These are phyloP conservation scores for Dilophus febrilis DNA, from an alignment of 2,888 invertebrate genomes.

Conservation along the genomic window DNA sequence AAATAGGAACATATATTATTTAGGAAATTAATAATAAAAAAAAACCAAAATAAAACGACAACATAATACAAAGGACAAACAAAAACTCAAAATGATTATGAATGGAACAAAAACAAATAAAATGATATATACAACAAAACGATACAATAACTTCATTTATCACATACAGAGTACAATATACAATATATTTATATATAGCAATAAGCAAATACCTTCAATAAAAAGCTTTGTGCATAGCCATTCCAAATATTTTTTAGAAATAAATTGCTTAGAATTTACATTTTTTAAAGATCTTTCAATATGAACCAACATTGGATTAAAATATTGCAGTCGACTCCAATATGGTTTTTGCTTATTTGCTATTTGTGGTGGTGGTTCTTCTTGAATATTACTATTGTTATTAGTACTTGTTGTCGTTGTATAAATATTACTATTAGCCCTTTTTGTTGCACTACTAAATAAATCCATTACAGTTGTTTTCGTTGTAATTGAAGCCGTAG, in stretches of 20 bases:
- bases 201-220: neutral
- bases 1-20: too few species aligned
- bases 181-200: too few species aligned
- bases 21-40: too few species aligned
- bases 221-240: neutral
- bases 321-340: neutral
- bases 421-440: too few species aligned
- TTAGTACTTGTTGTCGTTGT: too few species aligned
- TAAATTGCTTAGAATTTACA: slow-evolving; percentile 4
- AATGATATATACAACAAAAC: neutral
- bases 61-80: too few species aligned
- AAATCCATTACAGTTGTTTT: neutral
- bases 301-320: neutral
- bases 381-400: too few species aligned
- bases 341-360: neutral
- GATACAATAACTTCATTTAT: too few species aligned
- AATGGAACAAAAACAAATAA: neutral
- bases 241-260: slow-evolving; percentile 2
- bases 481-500: neutral
- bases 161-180: neutral
- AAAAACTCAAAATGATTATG: neutral
- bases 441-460: neutral
- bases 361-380: too few species aligned
- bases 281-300: slow-evolving; percentile 9
- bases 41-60: too few species aligned